phyloP scores from a whole-genome alignment of 2,888 invertebrate species.

The Exephanes ischioxanthus region DNA sequence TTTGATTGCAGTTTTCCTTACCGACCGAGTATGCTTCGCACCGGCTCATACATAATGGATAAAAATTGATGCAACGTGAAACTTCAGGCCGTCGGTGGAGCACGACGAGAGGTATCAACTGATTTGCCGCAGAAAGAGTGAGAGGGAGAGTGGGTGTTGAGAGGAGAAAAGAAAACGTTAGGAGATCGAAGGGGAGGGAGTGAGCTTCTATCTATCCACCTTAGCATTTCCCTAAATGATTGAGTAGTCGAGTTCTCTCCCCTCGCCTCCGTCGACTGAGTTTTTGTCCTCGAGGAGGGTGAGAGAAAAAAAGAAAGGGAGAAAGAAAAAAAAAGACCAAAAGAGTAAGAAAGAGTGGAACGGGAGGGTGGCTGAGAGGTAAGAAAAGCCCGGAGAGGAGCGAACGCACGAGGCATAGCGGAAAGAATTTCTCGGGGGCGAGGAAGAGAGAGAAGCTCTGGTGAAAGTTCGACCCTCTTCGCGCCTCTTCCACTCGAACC shows the following conservation, averaged over 20 bases:
- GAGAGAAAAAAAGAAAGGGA: conserved; percentile 12
- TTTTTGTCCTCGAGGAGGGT: conserved; percentile 36
- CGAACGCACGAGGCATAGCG: conserved; percentile 51
- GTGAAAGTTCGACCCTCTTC: conserved; percentile 55
- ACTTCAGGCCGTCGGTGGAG: background rate
- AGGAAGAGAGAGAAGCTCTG: conserved; percentile 49
- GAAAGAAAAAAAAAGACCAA: conserved; percentile 46
- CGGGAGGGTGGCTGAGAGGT: conserved; percentile 17
- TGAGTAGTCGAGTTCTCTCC: conserved; percentile 57
- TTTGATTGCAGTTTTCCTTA: too few species aligned
- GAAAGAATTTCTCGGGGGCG: conserved; percentile 34
- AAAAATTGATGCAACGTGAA: background rate
- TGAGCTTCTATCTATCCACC: conserved; percentile 38
- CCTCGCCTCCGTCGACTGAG: conserved; percentile 38
- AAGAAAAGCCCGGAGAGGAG: conserved; percentile 53
- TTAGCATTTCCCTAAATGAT: conserved; percentile 68
- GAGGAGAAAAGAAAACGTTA: conserved; percentile 9
- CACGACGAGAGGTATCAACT: background rate
- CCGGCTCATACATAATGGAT: background rate
- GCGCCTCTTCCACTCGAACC: conserved; percentile 39
- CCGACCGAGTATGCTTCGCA: too few species aligned
- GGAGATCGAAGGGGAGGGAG: conserved; percentile 5
- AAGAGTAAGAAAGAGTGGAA: conserved; percentile 18
- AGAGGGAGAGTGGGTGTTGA: background rate
- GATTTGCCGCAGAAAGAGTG: conserved; percentile 29